Base-by-base conservation (phyloP, 2,888 invertebrate species). In the Drosophila nr. fundita region DNA sequence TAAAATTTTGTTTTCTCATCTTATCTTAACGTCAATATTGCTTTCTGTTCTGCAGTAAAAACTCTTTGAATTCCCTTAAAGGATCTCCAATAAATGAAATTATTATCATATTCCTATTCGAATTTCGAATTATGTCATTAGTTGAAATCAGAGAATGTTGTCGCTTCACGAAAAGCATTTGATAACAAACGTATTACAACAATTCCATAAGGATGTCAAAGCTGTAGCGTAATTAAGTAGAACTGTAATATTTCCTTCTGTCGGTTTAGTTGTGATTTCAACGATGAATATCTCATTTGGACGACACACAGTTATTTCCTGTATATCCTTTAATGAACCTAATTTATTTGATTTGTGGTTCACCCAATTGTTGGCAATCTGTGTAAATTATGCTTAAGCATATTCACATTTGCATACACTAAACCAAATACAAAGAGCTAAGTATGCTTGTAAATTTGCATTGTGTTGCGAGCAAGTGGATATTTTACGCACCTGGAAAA, bases 251-350 rank as follows among this genome's bases (percentile, higher is more conserved):
- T 21, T 30, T 24, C 3, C 5, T 24, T 49, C 24, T 24, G 30
- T 2, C 4, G 27, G 30, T 18, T 61, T 30, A 18, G n/a, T 27
- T 24, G 10, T 13, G 32, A 10, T 24, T 24, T 32, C 0, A 15
- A 13, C 30, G 30, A 63, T 13, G 21, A 59, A 21, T 24, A 38
- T 8, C 38, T 38, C 3, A 21, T 18, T 52, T 52, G 13, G 15
- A 10, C 21, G 30, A 36, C 32, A 36, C 64, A 55, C 61, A 69
- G 54, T 54, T 65, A 64, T 58, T 60, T 78, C 42, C 32, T 15
- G 15, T 55, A 27, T 60, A 61, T 45, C 11, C 38, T 63, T 50
- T 74, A 87, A 89, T 87, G 67, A 87, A 84, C 80, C 79, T 73
- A 68, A 87, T 79, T 78, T 74, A 64, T 71, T 55, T 53, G 36